phyloP scores from a whole-genome alignment of 2,888 invertebrate species.

The Pandemis heparana region DNA sequence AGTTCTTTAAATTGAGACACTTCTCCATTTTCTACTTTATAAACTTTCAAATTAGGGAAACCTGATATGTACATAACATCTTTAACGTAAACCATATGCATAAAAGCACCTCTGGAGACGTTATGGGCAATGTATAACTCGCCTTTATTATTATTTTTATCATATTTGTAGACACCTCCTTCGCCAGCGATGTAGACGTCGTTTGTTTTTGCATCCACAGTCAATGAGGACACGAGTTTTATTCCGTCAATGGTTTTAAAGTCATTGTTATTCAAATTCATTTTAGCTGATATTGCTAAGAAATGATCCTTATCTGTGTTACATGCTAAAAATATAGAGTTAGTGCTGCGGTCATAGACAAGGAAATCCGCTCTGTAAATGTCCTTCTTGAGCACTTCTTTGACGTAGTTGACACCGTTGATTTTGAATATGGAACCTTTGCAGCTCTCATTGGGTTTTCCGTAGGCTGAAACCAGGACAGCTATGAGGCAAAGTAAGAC shows the following conservation, averaged over 20 bases:
- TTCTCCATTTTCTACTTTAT: not conserved
- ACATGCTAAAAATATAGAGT: not conserved
- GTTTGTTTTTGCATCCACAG: not conserved
- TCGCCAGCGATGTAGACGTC: not conserved
- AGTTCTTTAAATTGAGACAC: not conserved
- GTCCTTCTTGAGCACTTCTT: not conserved
- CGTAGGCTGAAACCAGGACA: not conserved
- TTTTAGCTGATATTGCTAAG: not conserved
- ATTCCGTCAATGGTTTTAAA: not conserved
- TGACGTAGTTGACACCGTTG: not conserved
- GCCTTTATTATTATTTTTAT: not conserved
- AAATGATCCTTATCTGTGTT: not conserved
- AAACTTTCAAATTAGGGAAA: not conserved
- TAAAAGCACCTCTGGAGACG: too few species aligned
- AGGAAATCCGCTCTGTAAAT: not conserved
- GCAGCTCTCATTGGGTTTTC: not conserved
- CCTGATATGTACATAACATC: not conserved
- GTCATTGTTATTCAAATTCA: not conserved
- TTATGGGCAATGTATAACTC: not conserved
- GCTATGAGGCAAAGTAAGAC: not conserved
- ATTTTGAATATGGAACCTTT: not conserved
- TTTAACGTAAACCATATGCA: too few species aligned
- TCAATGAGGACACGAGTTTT: too few species aligned
- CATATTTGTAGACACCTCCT: too few species aligned
- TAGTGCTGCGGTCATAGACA: not conserved